phyloP scores from a whole-genome alignment of 2,797 vertebrate species.

The Mus spretus region DNA sequence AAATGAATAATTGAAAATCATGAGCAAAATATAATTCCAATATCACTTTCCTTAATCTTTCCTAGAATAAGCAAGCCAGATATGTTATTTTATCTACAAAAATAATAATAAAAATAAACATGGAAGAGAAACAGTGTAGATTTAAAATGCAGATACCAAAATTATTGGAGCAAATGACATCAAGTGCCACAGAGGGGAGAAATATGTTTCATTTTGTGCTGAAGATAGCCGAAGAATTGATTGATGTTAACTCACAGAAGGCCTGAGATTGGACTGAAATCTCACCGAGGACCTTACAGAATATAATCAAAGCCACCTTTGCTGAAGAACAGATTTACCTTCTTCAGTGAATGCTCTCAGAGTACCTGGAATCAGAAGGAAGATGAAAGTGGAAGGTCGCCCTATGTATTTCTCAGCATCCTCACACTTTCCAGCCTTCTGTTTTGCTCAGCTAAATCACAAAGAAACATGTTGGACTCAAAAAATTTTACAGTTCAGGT shows the following conservation, averaged over 20 bases:
- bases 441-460: slow-evolving; percentile 56
- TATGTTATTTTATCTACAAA: background rate
- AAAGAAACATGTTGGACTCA: slow-evolving; percentile 32
- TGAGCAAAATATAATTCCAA: slow-evolving; percentile 17
- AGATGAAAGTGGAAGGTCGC: slow-evolving; percentile 27
- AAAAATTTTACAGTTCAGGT: background rate
- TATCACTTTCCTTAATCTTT: background rate
- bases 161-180: background rate
- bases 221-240: slow-evolving; percentile 32
- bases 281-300: slow-evolving; percentile 31
- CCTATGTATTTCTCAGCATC: background rate
- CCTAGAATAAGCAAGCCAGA: slow-evolving; percentile 24
- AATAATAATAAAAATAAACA: background rate
- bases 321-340: slow-evolving; percentile 68
- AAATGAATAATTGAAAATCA: slow-evolving; percentile 41
- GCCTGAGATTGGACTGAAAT: slow-evolving; percentile 49
- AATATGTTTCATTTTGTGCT: slow-evolving; percentile 17
- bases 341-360: slow-evolving; percentile 40
- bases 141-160: slow-evolving; percentile 40
- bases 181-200: background rate
- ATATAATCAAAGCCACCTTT: slow-evolving; percentile 57
- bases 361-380: background rate
- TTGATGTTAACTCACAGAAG: slow-evolving; percentile 50
- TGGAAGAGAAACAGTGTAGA: background rate
- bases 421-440: background rate